Base-by-base conservation (phyloP, 2,797 vertebrate genomes). In the Bradypodion pumilum region DNA sequence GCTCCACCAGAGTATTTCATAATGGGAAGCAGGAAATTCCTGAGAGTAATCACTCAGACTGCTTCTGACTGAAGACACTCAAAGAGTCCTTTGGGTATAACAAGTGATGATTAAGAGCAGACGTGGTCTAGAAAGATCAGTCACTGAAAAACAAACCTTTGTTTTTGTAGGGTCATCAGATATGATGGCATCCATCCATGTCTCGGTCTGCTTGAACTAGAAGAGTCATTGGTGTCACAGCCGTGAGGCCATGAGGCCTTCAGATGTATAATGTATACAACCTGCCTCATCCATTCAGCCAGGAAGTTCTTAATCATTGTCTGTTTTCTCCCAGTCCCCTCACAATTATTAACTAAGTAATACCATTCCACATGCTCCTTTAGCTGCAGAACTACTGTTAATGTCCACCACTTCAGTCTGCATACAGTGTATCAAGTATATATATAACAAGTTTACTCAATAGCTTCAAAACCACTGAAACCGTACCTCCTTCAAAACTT, bases 11-110 rank as follows among this genome's bases (percentile, higher is more conserved):
- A 68, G 88, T 56, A 88, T 69, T 79, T 74, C 63, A 88, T 84
- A 89, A 88, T 86, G 90, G 87, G 74, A 91, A 90, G 89, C 87
- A 92, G 90, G 85, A 92, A 92, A 92, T 93, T 90, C 90, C 90
- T 91, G 13, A 19, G 87, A 91, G 89, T 87, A 92, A 86, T 78
- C 88, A 91, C 73, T 73, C 78, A 86, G 88, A 62, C 80, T 68
- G 82, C 90, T 90, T 70, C 78, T 89, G 88, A 84, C 83, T 87
- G 90, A 90, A 88, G 91, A 89, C 46, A 93, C 92, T 79, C 87
- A 90, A 91, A 85, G 78, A 84, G 86, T 91, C 84, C 85, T 79
- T 81, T 82, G 21, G 77, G 87, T 52, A 63, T 82, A 85, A 86
- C 73, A 80, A 84, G 85, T 81, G 81, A 88, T 88, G 83, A 94